These are phyloP conservation scores for Phragmatobia fuliginosa DNA, from an alignment of 2,888 invertebrate species.

Conservation along the genomic window DNA sequence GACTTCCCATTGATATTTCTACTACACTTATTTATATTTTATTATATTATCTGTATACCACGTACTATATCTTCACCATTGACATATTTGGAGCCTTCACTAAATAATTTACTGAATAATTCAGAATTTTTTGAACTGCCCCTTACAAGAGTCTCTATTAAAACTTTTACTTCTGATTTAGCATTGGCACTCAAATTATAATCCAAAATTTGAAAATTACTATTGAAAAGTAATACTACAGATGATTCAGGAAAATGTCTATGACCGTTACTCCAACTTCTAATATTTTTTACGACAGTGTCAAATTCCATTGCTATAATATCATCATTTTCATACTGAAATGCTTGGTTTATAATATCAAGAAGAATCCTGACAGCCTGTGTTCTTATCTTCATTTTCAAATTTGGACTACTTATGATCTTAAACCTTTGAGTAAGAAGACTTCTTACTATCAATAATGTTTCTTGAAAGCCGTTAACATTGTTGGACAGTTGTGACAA, in stretches of 20 bases:
- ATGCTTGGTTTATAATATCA: conserved; percentile 62
- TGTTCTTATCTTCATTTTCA: conserved; percentile 35
- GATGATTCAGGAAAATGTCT: conserved; percentile 11
- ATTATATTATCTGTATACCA: conserved; percentile 13
- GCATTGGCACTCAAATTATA: conserved; percentile 45
- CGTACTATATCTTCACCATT: conserved; percentile 26
- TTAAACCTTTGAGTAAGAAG: conserved; percentile 54
- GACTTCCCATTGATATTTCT: not conserved
- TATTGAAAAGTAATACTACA: conserved; percentile 25
- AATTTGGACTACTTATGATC: conserved; percentile 28
- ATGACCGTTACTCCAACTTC: conserved; percentile 44
- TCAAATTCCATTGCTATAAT: conserved; percentile 48
- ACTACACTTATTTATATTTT: not conserved
- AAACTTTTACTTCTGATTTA: conserved; percentile 53
- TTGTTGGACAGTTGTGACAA: conserved; percentile 29
- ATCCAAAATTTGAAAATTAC: conserved; percentile 44
- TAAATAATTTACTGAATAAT: conserved; percentile 46
- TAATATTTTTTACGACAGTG: conserved; percentile 41
- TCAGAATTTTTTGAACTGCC: conserved; percentile 36
- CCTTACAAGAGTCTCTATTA: conserved; percentile 53
- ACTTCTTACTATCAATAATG: conserved; percentile 36
- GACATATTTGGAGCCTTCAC: conserved; percentile 55
- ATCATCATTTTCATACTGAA: conserved; percentile 45
- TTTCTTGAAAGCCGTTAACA: conserved; percentile 35
- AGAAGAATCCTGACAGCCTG: conserved; percentile 58